These are phyloP conservation scores for Pterophyllum scalare DNA, from an alignment of 2,113 vertebrate genomes.

Conservation along the genomic window DNA sequence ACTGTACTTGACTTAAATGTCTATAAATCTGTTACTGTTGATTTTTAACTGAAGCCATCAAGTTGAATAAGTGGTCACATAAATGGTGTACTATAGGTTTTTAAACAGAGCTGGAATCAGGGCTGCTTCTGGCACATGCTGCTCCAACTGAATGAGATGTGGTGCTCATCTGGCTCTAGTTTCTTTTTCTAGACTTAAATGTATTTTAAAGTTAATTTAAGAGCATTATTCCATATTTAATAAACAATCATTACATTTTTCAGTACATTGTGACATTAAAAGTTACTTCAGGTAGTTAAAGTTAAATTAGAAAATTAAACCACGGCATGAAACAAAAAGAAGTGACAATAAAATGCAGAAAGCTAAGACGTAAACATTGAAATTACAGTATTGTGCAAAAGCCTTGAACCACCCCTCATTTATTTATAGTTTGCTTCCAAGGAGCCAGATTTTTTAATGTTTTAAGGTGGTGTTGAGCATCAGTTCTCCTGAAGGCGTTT, in stretches of 20 bases:
- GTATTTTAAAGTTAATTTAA: neutral
- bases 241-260: neutral
- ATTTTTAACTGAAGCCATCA: neutral
- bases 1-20: neutral
- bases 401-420: neutral
- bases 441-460: rapidly evolving
- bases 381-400: neutral
- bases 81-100: neutral
- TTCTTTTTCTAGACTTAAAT: rapidly evolving
- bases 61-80: neutral
- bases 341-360: neutral
- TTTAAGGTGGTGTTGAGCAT: neutral
- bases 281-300: rapidly evolving
- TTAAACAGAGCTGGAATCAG: neutral
- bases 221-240: neutral
- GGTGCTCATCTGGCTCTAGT: rapidly evolving
- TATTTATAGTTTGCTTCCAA: rapidly evolving
- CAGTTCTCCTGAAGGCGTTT: neutral
- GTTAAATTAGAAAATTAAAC: neutral
- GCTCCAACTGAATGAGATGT: rapidly evolving
- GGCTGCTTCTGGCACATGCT: neutral
- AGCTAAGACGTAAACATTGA: rapidly evolving
- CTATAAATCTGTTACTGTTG: neutral
- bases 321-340: neutral
- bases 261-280: too few relatives aligned